Percentiles rank a stretch among this genome's conserved stretches.
Conservation (phyloP, 2,888 invertebrate species). For the Drosophila nr. fundita region DNA sequence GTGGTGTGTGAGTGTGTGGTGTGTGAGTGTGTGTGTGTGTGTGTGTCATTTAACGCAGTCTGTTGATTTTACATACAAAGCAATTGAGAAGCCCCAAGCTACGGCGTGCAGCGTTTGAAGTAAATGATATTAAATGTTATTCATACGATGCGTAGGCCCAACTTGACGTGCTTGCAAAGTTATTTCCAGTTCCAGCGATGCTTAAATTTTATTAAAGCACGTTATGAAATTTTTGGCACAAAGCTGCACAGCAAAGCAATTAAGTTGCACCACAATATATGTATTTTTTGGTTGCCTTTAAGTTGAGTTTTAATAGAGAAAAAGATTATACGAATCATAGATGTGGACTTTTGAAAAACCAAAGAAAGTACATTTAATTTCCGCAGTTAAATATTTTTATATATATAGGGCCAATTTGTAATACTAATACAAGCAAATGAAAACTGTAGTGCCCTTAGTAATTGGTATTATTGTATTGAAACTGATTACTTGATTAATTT, state of each 20-base stretch:
- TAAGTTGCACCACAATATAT: neutral
- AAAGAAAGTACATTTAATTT: neutral
- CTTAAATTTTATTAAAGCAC: constrained; percentile 50
- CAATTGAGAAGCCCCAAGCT: constrained; percentile 25
- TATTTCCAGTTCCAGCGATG: constrained; percentile 48
- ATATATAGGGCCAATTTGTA: too few relatives aligned
- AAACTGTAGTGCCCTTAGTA: too few relatives aligned
- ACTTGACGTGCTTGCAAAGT: constrained; percentile 39
- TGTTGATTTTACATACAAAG: constrained; percentile 29
- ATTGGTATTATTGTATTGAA: neutral
- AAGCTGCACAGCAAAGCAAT: constrained; percentile 30
- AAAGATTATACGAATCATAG: neutral
- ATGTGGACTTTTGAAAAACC: neutral
- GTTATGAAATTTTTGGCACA: constrained; percentile 44
- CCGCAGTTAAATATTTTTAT: neutral
- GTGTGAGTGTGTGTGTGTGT: neutral
- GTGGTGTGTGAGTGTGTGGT: neutral
- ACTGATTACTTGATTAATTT: constrained; percentile 21
- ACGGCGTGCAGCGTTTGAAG: constrained; percentile 42
- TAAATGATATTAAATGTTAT: constrained; percentile 67
- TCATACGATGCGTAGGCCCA: constrained; percentile 55
- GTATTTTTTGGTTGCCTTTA: neutral
- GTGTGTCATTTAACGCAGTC: constrained; percentile 22
- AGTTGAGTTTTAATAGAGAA: neutral
- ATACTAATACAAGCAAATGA: too few relatives aligned